Percentiles rank a stretch among this genome's conserved stretches.
Evolutionary conservation across 1,140 invertebrate genomes (phyloP).

Genomic region (Nasonia vitripennis): DNA sequence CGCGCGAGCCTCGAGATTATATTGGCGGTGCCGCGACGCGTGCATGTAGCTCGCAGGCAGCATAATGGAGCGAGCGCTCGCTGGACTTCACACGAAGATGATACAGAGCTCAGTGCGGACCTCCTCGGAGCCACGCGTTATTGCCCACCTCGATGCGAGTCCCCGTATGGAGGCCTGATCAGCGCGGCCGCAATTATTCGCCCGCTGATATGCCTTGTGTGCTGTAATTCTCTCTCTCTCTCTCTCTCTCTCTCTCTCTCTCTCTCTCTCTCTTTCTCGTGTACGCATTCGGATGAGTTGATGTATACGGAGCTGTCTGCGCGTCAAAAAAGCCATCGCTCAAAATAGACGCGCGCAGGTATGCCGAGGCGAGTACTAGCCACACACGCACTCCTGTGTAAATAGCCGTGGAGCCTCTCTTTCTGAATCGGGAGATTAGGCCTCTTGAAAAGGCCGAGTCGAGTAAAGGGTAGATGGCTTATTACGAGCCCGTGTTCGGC

Average conservation of each 20-base stretch:
- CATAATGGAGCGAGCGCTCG: slow-evolving; percentile 65
- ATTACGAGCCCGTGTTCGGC: slow-evolving; percentile 40
- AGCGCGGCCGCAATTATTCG: not conserved
- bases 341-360: not conserved
- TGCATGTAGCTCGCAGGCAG: slow-evolving; percentile 69
- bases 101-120: slow-evolving; percentile 68
- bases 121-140: slow-evolving; percentile 58
- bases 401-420: slow-evolving; percentile 5
- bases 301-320: too few relatives aligned
- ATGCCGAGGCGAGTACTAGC: too few relatives aligned
- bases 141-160: not conserved
- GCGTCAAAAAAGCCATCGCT: too few relatives aligned
- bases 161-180: not conserved
- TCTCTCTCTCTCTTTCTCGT: too few relatives aligned
- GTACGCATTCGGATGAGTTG: too few relatives aligned
- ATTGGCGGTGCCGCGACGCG: slow-evolving; percentile 39
- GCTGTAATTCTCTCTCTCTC: too few relatives aligned
- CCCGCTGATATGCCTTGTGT: not conserved
- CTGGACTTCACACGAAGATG: slow-evolving; percentile 74
- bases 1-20: slow-evolving; percentile 41
- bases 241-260: too few relatives aligned
- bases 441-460: not conserved
- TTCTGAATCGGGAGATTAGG: slow-evolving; percentile 25
- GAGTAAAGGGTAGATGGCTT: not conserved
- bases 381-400: slow-evolving; percentile 1